Percentiles rank a stretch among this genome's conserved stretches.
phyloP scores from a whole-genome alignment of 2,888 invertebrate species.

The Leptarthrus brevirostris region DNA sequence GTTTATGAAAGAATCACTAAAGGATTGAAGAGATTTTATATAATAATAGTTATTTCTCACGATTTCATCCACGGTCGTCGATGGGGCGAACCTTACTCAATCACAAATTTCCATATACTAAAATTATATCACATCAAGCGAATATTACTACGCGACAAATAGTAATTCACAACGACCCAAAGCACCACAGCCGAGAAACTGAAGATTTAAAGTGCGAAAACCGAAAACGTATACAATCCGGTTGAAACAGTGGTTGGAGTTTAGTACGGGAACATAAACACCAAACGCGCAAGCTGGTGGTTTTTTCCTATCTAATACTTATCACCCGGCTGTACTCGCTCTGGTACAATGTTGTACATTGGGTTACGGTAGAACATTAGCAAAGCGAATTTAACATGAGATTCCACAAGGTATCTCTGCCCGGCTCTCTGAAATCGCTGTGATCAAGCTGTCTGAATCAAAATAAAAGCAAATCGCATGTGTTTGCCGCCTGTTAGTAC shows the following conservation, averaged over 20 bases:
- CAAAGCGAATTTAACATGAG: neutral
- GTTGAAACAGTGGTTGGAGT: conserved; percentile 5
- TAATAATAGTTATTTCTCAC: too few relatives aligned
- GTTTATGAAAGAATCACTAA: too few relatives aligned
- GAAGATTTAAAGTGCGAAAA: conserved; percentile 16
- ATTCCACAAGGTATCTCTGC: conserved; percentile 3
- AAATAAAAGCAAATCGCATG: conserved; percentile 1
- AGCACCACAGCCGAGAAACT: neutral
- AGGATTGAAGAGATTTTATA: too few relatives aligned
- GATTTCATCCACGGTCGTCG: neutral
- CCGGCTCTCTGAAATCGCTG: conserved; percentile 21
- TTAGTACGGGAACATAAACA: neutral
- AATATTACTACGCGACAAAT: conserved; percentile 24
- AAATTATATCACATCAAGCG: conserved; percentile 49
- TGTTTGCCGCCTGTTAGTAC: neutral
- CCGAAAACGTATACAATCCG: conserved; percentile 1
- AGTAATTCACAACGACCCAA: conserved; percentile 21
- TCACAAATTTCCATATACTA: conserved; percentile 51
- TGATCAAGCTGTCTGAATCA: conserved; percentile 38
- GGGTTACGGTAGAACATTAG: conserved; percentile 5
- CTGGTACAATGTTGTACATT: conserved; percentile 6
- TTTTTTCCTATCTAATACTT: conserved; percentile 12
- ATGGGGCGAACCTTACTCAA: conserved; percentile 53
- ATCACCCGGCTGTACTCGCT: conserved; percentile 2
- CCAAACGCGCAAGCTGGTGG: conserved; percentile 9